Evolutionary conservation across 1,140 invertebrate species (phyloP).

Genomic region (Atta cephalotes): DNA sequence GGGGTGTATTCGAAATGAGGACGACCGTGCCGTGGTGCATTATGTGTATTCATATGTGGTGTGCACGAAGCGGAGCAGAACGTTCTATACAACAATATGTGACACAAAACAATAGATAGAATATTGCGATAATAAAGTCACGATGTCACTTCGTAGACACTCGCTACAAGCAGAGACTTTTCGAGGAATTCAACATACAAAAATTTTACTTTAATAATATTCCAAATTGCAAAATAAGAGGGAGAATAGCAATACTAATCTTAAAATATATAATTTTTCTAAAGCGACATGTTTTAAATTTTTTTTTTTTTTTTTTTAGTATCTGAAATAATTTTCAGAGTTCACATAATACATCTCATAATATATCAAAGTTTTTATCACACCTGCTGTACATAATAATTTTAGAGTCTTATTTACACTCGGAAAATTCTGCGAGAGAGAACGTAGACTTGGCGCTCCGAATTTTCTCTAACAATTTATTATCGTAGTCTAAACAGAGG

Average conservation of each 20-base stretch:
- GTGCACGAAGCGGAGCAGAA: conserved; percentile 20
- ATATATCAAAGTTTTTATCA: neutral
- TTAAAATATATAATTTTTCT: neutral
- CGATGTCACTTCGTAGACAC: neutral
- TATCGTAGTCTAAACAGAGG: neutral
- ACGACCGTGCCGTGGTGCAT: conserved; percentile 70
- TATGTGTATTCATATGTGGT: conserved; percentile 70
- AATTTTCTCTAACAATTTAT: conserved; percentile 28
- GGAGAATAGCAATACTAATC: neutral
- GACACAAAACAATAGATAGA: conserved; percentile 41
- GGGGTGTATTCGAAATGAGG: conserved; percentile 69
- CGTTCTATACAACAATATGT: conserved; percentile 35
- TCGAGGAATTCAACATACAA: neutral
- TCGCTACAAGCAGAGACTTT: neutral
- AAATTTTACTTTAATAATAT: neutral
- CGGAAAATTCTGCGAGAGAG: neutral
- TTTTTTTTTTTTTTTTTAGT: neutral
- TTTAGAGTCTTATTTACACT: neutral
- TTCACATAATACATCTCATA: neutral
- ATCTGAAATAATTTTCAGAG: neutral
- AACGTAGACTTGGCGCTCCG: conserved; percentile 3
- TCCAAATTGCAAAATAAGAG: neutral
- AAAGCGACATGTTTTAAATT: neutral
- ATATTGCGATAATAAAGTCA: conserved; percentile 25
- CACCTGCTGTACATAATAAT: neutral